Percentiles rank a stretch among this genome's conserved stretches.
Conservation (phyloP, 2,888 invertebrate species). For the Schizotus pectinicornis region DNA sequence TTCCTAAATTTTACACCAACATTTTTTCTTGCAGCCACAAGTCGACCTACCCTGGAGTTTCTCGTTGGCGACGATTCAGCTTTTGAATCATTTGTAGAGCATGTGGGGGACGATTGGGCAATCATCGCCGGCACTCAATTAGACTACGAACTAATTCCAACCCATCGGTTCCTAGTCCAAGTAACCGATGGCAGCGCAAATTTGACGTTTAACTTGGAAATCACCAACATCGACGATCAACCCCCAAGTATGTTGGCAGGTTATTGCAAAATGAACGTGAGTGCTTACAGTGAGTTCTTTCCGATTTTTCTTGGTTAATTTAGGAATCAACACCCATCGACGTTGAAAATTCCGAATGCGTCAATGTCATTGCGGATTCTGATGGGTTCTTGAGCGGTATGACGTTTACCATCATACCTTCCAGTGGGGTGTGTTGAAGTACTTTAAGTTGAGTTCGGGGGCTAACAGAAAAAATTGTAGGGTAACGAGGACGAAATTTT, state of each 20-base stretch:
- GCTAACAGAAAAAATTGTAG: conserved; percentile 25
- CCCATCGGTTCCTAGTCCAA: conserved; percentile 9
- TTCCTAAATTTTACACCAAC: too few relatives aligned
- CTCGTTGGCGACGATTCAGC: neutral
- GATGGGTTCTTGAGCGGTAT: conserved; percentile 42
- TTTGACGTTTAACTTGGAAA: conserved; percentile 18
- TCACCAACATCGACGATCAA: conserved; percentile 41
- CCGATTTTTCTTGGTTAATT: conserved; percentile 39
- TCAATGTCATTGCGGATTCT: conserved; percentile 35
- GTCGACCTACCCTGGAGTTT: neutral
- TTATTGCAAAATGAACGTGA: conserved; percentile 38
- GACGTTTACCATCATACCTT: conserved; percentile 20
- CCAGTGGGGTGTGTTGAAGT: conserved; percentile 20
- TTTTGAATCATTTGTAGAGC: neutral
- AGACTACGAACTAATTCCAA: conserved; percentile 35
- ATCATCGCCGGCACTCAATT: conserved; percentile 28
- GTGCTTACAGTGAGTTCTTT: neutral
- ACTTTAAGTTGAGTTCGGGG: neutral
- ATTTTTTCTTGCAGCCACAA: too few relatives aligned
- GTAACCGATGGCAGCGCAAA: neutral
- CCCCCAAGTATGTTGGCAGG: conserved; percentile 33
- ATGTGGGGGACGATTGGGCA: neutral
- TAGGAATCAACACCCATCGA: conserved; percentile 20
- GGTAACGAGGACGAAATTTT: conserved; percentile 33
- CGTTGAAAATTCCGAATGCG: conserved; percentile 29